Evolutionary conservation across 2,888 invertebrate species (phyloP).

Genomic region (Ennomos quercinarius): DNA sequence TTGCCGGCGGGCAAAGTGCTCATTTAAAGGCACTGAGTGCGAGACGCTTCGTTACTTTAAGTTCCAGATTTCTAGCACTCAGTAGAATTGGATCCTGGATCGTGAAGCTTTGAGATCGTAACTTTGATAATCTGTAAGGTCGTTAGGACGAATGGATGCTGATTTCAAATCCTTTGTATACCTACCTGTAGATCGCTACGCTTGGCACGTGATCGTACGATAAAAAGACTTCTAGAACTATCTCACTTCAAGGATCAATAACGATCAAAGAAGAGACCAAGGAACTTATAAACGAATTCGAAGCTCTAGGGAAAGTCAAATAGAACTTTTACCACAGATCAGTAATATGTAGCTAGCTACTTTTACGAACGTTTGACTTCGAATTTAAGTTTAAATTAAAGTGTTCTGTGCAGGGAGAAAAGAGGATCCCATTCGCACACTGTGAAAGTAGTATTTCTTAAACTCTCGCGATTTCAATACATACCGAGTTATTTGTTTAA

Average conservation of each 20-base stretch:
- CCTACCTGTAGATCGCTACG: too few species aligned
- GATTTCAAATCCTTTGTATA: too few species aligned
- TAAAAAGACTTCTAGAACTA: too few species aligned
- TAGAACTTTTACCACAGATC: slow-evolving; percentile 12
- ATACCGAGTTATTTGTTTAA: too few species aligned
- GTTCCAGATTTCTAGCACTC: slow-evolving; percentile 10
- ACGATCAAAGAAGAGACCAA: too few species aligned
- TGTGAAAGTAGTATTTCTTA: neutral
- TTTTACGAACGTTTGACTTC: slow-evolving; percentile 4
- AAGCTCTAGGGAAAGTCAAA: slow-evolving; percentile 3
- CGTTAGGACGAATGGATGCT: neutral
- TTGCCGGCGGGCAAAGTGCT: slow-evolving; percentile 18
- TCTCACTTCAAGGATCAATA: too few species aligned
- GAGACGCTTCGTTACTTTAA: neutral
- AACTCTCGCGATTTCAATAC: too few species aligned
- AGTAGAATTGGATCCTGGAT: slow-evolving; percentile 18
- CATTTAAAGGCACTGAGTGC: slow-evolving; percentile 11
- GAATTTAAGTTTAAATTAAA: neutral
- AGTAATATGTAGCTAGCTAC: too few species aligned
- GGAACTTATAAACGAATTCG: slow-evolving; percentile 1
- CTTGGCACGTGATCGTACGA: too few species aligned
- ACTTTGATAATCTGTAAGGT: neutral
- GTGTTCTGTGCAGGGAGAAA: too few species aligned
- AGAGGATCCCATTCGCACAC: neutral
- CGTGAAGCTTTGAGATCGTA: too few species aligned